These are phyloP conservation scores for Coregonus ussuriensis DNA, from an alignment of 2,797 vertebrate species.

Conservation along the genomic window DNA sequence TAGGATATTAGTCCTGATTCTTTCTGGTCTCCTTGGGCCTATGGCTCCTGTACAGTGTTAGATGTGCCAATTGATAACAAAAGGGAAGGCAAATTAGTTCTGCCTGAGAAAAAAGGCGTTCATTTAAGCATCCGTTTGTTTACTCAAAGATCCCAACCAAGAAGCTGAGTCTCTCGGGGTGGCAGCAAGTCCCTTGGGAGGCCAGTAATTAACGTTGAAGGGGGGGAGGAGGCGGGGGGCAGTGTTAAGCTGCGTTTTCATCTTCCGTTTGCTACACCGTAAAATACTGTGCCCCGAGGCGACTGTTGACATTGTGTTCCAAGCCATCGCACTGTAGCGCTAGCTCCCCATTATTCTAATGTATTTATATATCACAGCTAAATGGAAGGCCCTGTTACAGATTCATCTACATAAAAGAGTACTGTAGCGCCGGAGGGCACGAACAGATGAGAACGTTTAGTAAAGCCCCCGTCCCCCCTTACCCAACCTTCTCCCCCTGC, in stretches of 20 bases:
- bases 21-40: not conserved
- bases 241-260: conserved; percentile 83
- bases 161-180: conserved; percentile 69
- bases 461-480: conserved; percentile 66
- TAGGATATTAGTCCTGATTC: not conserved
- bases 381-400: conserved; percentile 88
- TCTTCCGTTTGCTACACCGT: conserved; percentile 84
- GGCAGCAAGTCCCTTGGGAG: conserved; percentile 76
- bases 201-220: conserved; percentile 83
- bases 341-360: conserved; percentile 69
- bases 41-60: not conserved
- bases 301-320: conserved; percentile 86
- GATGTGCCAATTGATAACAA: conserved; percentile 20
- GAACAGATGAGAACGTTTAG: conserved; percentile 84
- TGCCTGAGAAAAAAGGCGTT: conserved; percentile 46
- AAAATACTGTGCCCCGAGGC: conserved; percentile 80
- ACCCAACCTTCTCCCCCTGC: conserved; percentile 45
- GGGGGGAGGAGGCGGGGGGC: conserved; percentile 60
- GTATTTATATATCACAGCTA: conserved; percentile 83
- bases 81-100: not conserved
- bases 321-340: conserved; percentile 65
- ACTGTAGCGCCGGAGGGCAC: conserved; percentile 84
- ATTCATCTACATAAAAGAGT: conserved; percentile 94
- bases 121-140: conserved; percentile 75
- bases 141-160: conserved; percentile 78